Percentiles rank a stretch among this genome's conserved stretches.
Evolutionary conservation across 1,140 invertebrate species (phyloP).

Genomic region (Dendroctonus ponderosae): DNA sequence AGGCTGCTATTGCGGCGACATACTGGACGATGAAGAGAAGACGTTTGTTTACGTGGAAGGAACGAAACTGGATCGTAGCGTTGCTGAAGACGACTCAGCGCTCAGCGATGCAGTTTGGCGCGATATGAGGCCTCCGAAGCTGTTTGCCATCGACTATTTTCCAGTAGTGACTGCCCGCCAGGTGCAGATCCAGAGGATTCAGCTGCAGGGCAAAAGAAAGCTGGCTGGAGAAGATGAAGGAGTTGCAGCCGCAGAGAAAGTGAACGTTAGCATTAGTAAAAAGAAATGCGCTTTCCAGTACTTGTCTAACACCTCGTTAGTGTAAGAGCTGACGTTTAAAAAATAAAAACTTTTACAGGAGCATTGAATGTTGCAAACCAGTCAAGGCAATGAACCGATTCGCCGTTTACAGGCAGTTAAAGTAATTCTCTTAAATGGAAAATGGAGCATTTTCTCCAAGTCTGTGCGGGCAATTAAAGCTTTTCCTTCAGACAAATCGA

Average conservation of each 20-base stretch:
- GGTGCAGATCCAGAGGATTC: conserved; percentile 28
- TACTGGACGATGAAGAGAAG: conserved; percentile 19
- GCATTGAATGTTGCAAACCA: no score
- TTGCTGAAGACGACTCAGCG: conserved; percentile 12
- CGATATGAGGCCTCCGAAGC: conserved; percentile 26
- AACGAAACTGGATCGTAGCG: conserved; percentile 10
- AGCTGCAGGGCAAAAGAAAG: conserved; percentile 27
- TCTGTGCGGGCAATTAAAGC: no score
- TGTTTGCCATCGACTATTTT: conserved; percentile 8
- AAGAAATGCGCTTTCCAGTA: conserved; percentile 21
- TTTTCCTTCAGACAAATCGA: no score
- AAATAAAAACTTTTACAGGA: no score
- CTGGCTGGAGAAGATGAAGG: conserved; percentile 19
- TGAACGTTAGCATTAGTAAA: conserved; percentile 20
- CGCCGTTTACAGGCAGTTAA: no score
- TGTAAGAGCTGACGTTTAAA: no score
- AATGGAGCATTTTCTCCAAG: no score
- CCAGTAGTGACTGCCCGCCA: conserved; percentile 24
- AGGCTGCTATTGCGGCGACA: conserved; percentile 16
- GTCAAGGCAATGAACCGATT: no score
- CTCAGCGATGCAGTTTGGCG: conserved; percentile 26
- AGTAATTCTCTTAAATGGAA: no score
- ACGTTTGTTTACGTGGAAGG: conserved; percentile 25
- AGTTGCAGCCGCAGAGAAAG: conserved; percentile 1
- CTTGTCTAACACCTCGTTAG: conserved; percentile 21